These are phyloP conservation scores for Geococcyx californianus DNA, from an alignment of 2,113 vertebrate genomes.

Conservation along the genomic window DNA sequence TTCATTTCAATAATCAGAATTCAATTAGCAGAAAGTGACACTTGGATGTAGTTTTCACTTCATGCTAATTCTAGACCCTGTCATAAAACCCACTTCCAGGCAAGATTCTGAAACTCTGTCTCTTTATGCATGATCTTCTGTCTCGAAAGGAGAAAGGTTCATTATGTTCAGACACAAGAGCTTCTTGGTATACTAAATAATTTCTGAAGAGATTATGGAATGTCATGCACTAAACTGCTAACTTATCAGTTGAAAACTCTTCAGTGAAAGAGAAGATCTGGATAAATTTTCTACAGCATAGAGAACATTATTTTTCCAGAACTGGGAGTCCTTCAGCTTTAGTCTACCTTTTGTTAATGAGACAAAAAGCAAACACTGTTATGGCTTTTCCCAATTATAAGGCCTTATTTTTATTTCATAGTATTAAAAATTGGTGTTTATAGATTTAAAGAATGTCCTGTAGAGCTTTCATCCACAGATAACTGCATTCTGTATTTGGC, in stretches of 20 bases:
- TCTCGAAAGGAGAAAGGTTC: neutral
- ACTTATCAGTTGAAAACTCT: neutral
- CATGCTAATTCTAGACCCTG: neutral
- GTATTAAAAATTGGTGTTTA: neutral
- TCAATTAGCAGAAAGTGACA: neutral
- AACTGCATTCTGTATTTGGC: neutral
- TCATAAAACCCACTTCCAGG: neutral
- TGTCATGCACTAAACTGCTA: neutral
- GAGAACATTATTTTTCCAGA: neutral
- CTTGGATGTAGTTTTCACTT: neutral
- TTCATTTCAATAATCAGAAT: neutral
- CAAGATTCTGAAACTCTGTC: neutral
- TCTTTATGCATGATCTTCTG: neutral
- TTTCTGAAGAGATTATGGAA: rapidly evolving
- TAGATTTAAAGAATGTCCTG: neutral
- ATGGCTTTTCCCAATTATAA: neutral
- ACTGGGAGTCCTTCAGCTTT: neutral
- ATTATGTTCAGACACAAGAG: neutral
- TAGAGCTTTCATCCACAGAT: neutral
- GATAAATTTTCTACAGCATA: neutral
- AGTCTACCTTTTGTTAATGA: rapidly evolving
- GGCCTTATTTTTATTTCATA: neutral
- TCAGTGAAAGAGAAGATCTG: neutral
- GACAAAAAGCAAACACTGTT: neutral
- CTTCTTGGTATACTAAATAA: neutral